Percentiles rank a stretch among this genome's conserved stretches.
Conservation (phyloP, 2,888 invertebrate species). For the Dyspetes luteomarginatus region DNA sequence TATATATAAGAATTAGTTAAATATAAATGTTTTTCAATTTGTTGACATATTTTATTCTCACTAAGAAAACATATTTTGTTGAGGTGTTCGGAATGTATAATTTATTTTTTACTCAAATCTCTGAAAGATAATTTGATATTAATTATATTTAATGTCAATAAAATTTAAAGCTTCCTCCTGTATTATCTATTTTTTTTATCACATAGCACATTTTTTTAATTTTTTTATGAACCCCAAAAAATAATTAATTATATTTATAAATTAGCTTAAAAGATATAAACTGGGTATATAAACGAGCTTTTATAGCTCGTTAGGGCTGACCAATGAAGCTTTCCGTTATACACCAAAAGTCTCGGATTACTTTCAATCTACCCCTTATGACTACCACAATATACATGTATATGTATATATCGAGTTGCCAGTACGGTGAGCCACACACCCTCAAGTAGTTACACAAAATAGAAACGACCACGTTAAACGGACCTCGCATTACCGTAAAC, state of each 20-base stretch:
- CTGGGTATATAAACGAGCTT: constrained; percentile 14
- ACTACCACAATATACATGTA: not conserved
- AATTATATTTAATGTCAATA: no score
- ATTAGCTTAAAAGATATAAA: not conserved
- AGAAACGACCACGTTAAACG: not conserved
- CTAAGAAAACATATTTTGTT: no score
- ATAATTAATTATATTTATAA: not conserved
- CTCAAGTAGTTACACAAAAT: not conserved
- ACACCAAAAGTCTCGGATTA: constrained; percentile 16
- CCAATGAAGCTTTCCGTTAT: constrained; percentile 21
- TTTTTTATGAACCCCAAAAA: no score
- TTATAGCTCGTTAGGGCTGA: constrained; percentile 26
- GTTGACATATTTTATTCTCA: not conserved
- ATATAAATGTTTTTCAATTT: not conserved
- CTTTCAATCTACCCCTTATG: not conserved
- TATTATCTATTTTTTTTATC: no score
- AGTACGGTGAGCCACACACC: not conserved
- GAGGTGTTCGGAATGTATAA: no score
- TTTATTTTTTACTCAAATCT: no score
- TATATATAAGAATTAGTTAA: no score
- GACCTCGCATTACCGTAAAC: not conserved
- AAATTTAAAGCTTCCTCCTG: no score
- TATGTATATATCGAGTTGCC: not conserved
- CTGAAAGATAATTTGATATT: no score
- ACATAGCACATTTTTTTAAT: no score